Evolutionary conservation across 2,797 vertebrate species (phyloP).

Genomic region (Borostomias antarcticus): DNA sequence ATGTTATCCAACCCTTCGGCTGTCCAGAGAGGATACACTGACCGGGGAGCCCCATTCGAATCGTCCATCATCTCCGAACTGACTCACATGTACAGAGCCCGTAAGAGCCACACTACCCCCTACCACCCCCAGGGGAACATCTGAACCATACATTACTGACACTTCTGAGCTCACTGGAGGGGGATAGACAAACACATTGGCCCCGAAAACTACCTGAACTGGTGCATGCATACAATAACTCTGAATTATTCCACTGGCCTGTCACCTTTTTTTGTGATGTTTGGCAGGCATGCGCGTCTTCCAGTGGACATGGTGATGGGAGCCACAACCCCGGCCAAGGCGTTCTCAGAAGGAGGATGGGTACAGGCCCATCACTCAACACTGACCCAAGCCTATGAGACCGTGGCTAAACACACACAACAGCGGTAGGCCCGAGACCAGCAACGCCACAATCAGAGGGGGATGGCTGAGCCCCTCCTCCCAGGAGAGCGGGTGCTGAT

Average conservation of each 20-base stretch:
- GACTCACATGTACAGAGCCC: not conserved
- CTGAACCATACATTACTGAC: slow-evolving; percentile 6
- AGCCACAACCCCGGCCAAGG: too few species aligned
- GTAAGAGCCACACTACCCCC: not conserved
- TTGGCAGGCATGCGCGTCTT: slow-evolving; percentile 13
- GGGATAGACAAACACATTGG: too few species aligned
- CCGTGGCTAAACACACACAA: not conserved
- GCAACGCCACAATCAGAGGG: not conserved
- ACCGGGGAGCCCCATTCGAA: slow-evolving; percentile 6
- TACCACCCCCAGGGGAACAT: slow-evolving; percentile 12
- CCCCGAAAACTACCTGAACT: too few species aligned
- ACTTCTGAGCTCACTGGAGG: too few species aligned
- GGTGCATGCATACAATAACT: too few species aligned
- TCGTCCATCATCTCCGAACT: not conserved
- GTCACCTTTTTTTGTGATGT: slow-evolving; percentile 17
- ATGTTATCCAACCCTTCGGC: slow-evolving; percentile 1
- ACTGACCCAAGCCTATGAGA: too few species aligned
- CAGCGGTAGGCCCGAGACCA: not conserved
- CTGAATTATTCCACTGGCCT: too few species aligned
- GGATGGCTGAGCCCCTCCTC: not conserved
- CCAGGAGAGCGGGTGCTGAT: slow-evolving; percentile 20
- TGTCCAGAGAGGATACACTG: slow-evolving; percentile 10
- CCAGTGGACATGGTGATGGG: slow-evolving; percentile 1
- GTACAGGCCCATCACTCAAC: too few species aligned
- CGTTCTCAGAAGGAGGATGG: too few species aligned